phyloP scores from a whole-genome alignment of 1,140 invertebrate species.

The Rhagoletis zephyria region DNA sequence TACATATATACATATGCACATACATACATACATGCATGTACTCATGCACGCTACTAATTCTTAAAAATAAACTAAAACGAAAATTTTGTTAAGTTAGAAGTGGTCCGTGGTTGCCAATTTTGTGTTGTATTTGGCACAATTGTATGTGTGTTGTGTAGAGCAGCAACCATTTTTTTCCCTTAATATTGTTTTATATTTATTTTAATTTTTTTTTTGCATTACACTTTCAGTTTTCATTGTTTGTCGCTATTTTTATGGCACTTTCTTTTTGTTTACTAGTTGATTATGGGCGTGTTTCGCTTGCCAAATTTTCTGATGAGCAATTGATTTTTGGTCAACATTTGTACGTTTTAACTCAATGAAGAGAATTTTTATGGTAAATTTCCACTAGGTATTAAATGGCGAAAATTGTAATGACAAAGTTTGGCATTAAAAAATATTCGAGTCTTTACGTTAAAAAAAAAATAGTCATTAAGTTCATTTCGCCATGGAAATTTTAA shows the following conservation, averaged over 20 bases:
- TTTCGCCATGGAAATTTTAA: too few species aligned
- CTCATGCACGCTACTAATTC: too few species aligned
- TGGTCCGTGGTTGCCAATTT: neutral
- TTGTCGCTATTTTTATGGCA: conserved; percentile 29
- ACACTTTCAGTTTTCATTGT: conserved; percentile 34
- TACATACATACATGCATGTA: neutral
- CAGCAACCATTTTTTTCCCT: neutral
- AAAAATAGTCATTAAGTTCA: too few species aligned
- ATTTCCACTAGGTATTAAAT: too few species aligned
- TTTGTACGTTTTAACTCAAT: too few species aligned
- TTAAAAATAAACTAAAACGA: too few species aligned
- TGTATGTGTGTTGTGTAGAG: neutral
- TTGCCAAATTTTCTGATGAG: neutral
- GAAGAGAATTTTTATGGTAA: too few species aligned
- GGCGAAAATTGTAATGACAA: too few species aligned
- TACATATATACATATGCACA: neutral
- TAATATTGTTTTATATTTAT: neutral
- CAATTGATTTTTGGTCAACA: neutral
- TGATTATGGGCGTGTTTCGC: conserved; percentile 2
- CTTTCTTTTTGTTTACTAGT: conserved; percentile 15
- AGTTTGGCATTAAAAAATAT: too few species aligned
- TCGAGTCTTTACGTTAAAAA: too few species aligned
- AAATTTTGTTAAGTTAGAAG: too few species aligned
- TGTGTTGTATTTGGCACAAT: neutral
- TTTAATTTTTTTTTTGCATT: neutral